A percentile compares a stretch with the other conserved stretches of the same genome.
Conservation (phyloP, 2,888 invertebrate genomes). For the Penaeus monodon region DNA sequence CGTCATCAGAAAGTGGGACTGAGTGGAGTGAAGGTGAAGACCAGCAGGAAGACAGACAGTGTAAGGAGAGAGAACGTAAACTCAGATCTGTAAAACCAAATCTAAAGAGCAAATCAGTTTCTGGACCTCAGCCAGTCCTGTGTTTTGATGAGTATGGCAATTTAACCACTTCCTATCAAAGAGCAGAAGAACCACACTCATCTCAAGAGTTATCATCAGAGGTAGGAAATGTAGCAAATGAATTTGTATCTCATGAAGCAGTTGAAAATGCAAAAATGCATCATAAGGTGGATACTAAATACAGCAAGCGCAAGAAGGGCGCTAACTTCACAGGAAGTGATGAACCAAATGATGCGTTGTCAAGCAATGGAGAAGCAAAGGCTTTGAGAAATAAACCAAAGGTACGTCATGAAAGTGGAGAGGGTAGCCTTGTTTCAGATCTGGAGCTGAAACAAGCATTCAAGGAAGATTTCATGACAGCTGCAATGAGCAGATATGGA, state of each 20-base stretch:
- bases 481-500: conserved; percentile 63
- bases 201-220: not conserved
- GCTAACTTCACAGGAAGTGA: not conserved
- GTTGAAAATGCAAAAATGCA: conserved; percentile 5
- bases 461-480: conserved; percentile 57
- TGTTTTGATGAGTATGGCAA: conserved; percentile 65
- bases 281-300: too few species aligned
- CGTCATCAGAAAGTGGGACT: too few species aligned
- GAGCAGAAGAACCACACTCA: conserved; percentile 26
- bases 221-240: not conserved
- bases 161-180: conserved; percentile 52
- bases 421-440: conserved; percentile 39
- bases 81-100: too few species aligned
- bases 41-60: too few species aligned
- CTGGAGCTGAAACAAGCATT: conserved; percentile 61
- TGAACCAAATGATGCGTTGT: not conserved
- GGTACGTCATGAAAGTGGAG: not conserved
- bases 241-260: not conserved
- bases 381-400: conserved; percentile 18
- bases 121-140: conserved; percentile 40
- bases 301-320: not conserved
- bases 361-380: conserved; percentile 26
- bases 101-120: not conserved
- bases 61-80: too few species aligned
- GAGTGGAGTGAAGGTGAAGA: too few species aligned